phyloP scores from a whole-genome alignment of 2,888 invertebrate species.

The Agonum fuliginosum region DNA sequence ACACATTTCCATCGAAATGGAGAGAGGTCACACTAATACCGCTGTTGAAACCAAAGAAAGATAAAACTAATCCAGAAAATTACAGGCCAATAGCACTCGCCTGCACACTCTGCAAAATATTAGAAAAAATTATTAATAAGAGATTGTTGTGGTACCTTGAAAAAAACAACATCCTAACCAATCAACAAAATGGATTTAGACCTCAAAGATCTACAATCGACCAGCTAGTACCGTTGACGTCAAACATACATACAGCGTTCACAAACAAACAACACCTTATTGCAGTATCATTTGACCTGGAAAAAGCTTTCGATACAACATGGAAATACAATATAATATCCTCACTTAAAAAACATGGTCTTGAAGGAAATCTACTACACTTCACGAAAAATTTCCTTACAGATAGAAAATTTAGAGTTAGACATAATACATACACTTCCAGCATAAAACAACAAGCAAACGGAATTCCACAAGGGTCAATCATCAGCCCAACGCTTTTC shows the following conservation, averaged over 20 bases:
- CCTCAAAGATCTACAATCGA: neutral
- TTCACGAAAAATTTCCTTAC: neutral
- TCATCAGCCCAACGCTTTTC: too few relatives aligned
- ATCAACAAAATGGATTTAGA: neutral
- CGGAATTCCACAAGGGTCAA: too few relatives aligned
- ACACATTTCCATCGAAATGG: neutral
- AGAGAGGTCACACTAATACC: neutral
- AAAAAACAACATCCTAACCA: neutral
- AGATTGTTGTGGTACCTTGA: constrained; percentile 1
- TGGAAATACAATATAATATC: too few relatives aligned
- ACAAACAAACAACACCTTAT: neutral
- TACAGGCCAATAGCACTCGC: neutral
- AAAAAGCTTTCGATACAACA: too few relatives aligned
- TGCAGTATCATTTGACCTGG: neutral
- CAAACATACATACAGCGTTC: neutral
- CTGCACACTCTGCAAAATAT: neutral
- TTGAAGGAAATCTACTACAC: too few relatives aligned
- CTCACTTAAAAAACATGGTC: too few relatives aligned
- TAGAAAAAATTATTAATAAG: constrained; percentile 9
- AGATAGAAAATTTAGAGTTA: neutral
- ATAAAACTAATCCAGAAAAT: constrained; percentile 4
- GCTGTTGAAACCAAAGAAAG: neutral
- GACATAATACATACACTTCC: neutral
- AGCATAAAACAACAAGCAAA: neutral
- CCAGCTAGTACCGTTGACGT: neutral